Conservation (phyloP, 2,888 invertebrate genomes). For the Anticlea derivata region DNA sequence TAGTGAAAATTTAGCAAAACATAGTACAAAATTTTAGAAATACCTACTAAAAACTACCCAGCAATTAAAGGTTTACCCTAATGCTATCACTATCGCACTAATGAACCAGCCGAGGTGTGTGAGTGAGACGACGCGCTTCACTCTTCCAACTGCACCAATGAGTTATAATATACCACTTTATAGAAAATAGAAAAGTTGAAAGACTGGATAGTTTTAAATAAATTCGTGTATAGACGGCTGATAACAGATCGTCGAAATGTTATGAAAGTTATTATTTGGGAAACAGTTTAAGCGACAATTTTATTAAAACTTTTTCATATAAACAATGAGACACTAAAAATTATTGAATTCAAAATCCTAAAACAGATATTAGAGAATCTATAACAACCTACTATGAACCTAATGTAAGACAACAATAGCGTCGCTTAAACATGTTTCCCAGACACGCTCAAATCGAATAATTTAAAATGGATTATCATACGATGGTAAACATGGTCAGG, state of each 20-base stretch:
- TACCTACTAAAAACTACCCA: slow-evolving; percentile 78
- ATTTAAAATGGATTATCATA: neutral
- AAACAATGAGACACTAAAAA: too few species aligned
- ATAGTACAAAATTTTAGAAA: slow-evolving; percentile 84
- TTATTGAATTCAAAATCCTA: too few species aligned
- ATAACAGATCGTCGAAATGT: slow-evolving; percentile 27
- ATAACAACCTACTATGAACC: too few species aligned
- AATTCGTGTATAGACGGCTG: slow-evolving; percentile 41
- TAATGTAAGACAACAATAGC: too few species aligned
- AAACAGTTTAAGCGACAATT: slow-evolving; percentile 14
- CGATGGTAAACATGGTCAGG: slow-evolving; percentile 1
- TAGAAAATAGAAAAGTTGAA: slow-evolving; percentile 28
- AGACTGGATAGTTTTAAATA: slow-evolving; percentile 31
- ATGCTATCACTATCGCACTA: slow-evolving; percentile 79
- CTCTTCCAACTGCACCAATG: slow-evolving; percentile 61
- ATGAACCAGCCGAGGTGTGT: slow-evolving; percentile 58
- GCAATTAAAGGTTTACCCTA: slow-evolving; percentile 77
- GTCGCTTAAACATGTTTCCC: too few species aligned
- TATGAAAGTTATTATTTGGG: neutral
- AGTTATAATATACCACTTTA: slow-evolving; percentile 41
- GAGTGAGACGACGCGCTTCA: slow-evolving; percentile 49
- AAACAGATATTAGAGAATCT: too few species aligned
- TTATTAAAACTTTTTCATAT: too few species aligned
- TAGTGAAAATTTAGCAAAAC: slow-evolving; percentile 84
- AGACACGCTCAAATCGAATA: neutral